A percentile compares a stretch with the other conserved stretches of the same genome.
These are phyloP conservation scores for Tethya wilhelma DNA, from an alignment of 37 sponge, comb jelly and placozoan genomes.

Conservation along the genomic window DNA sequence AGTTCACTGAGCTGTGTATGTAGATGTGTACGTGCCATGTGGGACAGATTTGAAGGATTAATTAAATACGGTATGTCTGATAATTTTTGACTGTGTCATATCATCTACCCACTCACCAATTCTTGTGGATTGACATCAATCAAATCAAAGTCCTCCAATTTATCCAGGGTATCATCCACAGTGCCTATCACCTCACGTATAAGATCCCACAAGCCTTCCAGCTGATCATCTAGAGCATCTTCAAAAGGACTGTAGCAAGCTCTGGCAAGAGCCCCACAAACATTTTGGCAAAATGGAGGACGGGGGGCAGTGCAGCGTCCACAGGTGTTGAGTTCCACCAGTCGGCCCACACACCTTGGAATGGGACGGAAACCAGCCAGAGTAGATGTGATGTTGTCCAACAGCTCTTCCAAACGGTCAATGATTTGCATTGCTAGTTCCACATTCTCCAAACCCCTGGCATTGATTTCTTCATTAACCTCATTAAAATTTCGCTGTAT, in stretches of 20 bases:
- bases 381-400: background rate
- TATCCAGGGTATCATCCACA: background rate
- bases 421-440: no score
- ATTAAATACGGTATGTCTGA: no score
- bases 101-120: no score
- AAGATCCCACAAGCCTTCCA: constrained; percentile 18
- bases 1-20: no score
- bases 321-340: constrained; percentile 24
- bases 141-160: no score
- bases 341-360: constrained; percentile 6
- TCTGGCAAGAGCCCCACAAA: constrained; percentile 10
- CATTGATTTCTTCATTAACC: background rate
- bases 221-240: constrained; percentile 21
- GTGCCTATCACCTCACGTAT: background rate
- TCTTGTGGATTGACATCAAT: no score
- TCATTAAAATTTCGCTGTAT: background rate
- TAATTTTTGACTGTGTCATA: no score
- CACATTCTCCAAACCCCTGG: background rate
- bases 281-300: constrained; percentile 10
- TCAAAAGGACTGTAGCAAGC: constrained; percentile 47
- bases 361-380: background rate
- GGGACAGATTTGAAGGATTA: background rate
- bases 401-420: no score
- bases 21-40: no score
- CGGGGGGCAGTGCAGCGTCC: background rate